Percentiles rank a stretch among this genome's conserved stretches.
phyloP scores from a whole-genome alignment of 2,888 invertebrate species.

The Nemapogon koenigi region DNA sequence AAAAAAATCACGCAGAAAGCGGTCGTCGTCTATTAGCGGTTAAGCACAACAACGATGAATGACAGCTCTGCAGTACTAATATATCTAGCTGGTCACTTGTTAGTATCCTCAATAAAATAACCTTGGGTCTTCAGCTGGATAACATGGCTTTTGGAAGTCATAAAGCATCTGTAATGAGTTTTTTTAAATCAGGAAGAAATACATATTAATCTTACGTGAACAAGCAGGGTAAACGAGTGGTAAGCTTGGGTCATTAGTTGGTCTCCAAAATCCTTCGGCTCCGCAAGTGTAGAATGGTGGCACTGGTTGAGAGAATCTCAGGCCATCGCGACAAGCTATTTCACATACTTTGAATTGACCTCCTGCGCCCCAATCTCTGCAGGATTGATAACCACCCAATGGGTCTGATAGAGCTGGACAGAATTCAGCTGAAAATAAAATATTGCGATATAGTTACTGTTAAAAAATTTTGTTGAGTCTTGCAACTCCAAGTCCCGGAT shows the following conservation, averaged over 20 bases:
- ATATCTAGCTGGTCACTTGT: too few species aligned
- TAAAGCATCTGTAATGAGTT: background rate
- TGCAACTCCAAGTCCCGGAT: too few species aligned
- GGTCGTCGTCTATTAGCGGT: too few species aligned
- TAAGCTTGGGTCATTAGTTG: constrained; percentile 78
- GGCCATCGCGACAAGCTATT: constrained; percentile 84
- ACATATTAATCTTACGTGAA: constrained; percentile 70
- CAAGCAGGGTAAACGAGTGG: constrained; percentile 91
- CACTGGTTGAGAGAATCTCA: constrained; percentile 90
- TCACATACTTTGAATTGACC: constrained; percentile 96
- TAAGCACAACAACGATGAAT: too few species aligned
- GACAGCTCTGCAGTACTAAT: too few species aligned
- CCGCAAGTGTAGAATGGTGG: constrained; percentile 97
- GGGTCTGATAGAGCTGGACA: constrained; percentile 90
- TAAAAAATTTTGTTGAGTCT: too few species aligned
- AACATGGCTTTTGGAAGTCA: too few species aligned
- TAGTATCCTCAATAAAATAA: too few species aligned
- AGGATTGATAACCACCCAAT: constrained; percentile 88
- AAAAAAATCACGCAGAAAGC: too few species aligned
- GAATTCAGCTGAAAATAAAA: constrained; percentile 82
- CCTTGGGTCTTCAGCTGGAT: too few species aligned
- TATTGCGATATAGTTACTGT: too few species aligned
- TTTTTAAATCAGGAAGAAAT: background rate
- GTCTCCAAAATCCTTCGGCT: constrained; percentile 98
- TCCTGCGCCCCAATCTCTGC: constrained; percentile 96